These are phyloP conservation scores for Trichopoda pennipes DNA, from an alignment of 2,888 invertebrate genomes.

Conservation along the genomic window DNA sequence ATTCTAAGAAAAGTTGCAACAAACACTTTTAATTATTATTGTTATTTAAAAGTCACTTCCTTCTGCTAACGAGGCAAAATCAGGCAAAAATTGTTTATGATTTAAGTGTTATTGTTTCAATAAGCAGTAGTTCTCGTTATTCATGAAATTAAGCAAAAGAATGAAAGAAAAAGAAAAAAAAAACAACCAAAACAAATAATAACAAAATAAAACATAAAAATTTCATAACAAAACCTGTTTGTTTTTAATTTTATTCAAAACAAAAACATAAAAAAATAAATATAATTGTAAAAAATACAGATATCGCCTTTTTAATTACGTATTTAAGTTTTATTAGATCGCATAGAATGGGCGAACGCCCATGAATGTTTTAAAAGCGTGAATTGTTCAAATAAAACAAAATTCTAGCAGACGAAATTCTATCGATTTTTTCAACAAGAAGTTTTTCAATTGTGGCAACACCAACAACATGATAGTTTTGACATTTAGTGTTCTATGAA, in stretches of 20 bases:
- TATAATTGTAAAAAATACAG: not conserved
- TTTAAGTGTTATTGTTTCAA: not conserved
- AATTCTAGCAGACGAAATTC: no score
- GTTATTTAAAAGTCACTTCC: conserved; percentile 12
- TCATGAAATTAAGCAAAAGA: not conserved
- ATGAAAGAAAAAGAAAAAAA: not conserved
- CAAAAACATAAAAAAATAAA: conserved; percentile 20
- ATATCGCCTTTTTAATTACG: conserved; percentile 9
- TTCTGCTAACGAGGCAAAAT: conserved; percentile 20
- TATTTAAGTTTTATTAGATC: conserved; percentile 14
- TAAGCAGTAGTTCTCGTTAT: conserved; percentile 20
- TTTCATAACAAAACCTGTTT: conserved; percentile 19
- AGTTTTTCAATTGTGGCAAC: no score
- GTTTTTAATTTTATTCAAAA: conserved; percentile 19
- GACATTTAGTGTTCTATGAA: no score
- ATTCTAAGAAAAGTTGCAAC: conserved; percentile 22
- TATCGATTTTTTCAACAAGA: no score
- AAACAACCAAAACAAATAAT: not conserved
- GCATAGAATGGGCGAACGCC: not conserved
- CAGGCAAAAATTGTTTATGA: conserved; percentile 22
- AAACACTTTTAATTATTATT: not conserved
- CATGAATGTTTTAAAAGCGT: no score
- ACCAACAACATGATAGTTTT: no score
- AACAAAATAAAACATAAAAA: conserved; percentile 3
- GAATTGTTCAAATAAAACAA: no score